Evolutionary conservation across 2,113 vertebrate species (phyloP), one percentile per base, ranked within the genome.

Genomic region (Podilymbus podiceps): DNA sequence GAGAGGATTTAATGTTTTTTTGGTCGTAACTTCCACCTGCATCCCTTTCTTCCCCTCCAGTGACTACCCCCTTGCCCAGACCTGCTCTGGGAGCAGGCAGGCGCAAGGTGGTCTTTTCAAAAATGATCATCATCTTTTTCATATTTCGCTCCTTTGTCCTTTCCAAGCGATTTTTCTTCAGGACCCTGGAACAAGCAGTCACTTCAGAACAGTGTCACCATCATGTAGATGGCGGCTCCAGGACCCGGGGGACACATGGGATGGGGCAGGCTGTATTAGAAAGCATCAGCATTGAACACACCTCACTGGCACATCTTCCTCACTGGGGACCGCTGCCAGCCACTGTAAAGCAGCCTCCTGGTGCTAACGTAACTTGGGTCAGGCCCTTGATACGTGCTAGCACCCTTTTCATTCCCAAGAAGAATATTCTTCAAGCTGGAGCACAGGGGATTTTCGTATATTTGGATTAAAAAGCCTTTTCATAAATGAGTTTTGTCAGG

Each of bases 51-150:
- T 80, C 24, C 38, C 52, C n/a, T 52, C 38, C 23, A 84, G 35
- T 24, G 40, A 76, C 15, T 15, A 4, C 5, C 5, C 3, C 58
- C 12, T 14, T 3, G 5, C 8, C 24, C 40, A 18, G 7, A 24
- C 7, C 64, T 68, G 35, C n/a, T 90, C 23, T 24, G 53, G 35
- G 6, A 52, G 27, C 9, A 6, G 55, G 21, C 59, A 71, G 55
- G 33, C 8, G 0, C 52, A 33, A 76, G 15, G 18, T 9, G 16
- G 8, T 59, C 62, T 85, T 38, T 77, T 67, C 64, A 76, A 31
- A 44, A 71, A 80, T 16, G 9, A 56, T 30, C 0, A 0, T 14
- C 15, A 69, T 30, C 25, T 25, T 72, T 56, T 85, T 52, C 2
- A 1, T 16, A 58, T 49, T 84, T 71, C 0, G 1, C 44, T 88